Evolutionary conservation across 2,797 vertebrate species (phyloP).

Genomic region (Cryptoblepharus egeriae): DNA sequence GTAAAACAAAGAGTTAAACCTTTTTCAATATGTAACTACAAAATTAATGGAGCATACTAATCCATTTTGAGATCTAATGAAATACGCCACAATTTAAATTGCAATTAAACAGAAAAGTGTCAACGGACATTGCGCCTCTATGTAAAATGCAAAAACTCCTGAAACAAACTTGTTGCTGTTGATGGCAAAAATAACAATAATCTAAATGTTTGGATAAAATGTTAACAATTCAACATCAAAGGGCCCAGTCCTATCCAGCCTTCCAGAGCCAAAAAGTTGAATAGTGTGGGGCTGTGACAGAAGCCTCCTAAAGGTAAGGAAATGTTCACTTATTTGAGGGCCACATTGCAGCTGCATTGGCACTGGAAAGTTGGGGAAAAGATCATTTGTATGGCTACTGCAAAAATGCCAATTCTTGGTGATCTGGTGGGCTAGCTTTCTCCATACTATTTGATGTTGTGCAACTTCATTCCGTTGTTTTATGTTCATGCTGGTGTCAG

Average conservation of each 20-base stretch:
- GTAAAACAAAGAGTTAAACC: slow-evolving; percentile 49
- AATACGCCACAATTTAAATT: slow-evolving; percentile 64
- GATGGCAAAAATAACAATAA: slow-evolving; percentile 39
- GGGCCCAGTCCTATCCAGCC: too few relatives aligned
- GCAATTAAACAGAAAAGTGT: slow-evolving; percentile 67
- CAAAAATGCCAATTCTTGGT: too few relatives aligned
- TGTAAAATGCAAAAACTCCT: slow-evolving; percentile 35
- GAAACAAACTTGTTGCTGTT: slow-evolving; percentile 42
- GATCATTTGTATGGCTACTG: slow-evolving; percentile 33
- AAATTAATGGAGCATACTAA: slow-evolving; percentile 72
- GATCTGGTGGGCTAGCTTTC: too few relatives aligned
- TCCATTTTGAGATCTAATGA: slow-evolving; percentile 71
- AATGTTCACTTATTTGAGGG: too few relatives aligned
- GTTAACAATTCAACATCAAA: slow-evolving; percentile 47
- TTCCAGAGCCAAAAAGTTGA: too few relatives aligned
- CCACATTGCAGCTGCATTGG: too few relatives aligned
- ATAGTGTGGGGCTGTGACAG: too few relatives aligned
- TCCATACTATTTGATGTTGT: too few relatives aligned
- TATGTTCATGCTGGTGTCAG: too few relatives aligned
- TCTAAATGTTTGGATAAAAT: slow-evolving; percentile 31
- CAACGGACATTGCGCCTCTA: slow-evolving; percentile 54
- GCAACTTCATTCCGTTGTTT: too few relatives aligned
- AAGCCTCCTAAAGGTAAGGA: too few relatives aligned
- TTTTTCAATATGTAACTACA: slow-evolving; percentile 62
- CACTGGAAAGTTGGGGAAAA: not conserved